Evolutionary conservation across 1,140 invertebrate species (phyloP).

Genomic region (Drosophila sp.): DNA sequence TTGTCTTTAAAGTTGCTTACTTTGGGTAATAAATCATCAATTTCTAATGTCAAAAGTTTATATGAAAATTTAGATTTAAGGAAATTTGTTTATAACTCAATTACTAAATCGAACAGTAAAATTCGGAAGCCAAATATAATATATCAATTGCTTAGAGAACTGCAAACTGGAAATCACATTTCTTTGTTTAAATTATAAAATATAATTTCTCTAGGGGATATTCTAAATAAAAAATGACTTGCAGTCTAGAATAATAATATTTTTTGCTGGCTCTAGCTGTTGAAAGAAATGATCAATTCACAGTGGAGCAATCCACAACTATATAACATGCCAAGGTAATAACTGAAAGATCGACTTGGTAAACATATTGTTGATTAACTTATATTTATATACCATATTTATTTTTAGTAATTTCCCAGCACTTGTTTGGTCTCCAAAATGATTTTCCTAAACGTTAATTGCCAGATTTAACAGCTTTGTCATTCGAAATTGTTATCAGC

Average conservation of each 20-base stretch:
- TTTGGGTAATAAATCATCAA: no score
- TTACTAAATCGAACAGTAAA: no score
- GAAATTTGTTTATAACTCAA: no score
- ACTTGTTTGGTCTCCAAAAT: background rate
- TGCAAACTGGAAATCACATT: background rate
- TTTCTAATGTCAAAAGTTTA: no score
- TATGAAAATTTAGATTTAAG: no score
- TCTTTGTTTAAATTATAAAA: background rate
- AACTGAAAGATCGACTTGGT: background rate
- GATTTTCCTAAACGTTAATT: conserved; percentile 1
- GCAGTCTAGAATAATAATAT: background rate
- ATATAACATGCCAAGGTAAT: background rate
- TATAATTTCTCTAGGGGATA: background rate
- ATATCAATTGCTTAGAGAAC: no score
- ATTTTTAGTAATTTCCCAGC: conserved; percentile 8
- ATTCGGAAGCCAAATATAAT: background rate
- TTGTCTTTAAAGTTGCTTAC: no score
- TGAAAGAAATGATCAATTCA: conserved; percentile 6
- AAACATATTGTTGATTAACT: conserved; percentile 8
- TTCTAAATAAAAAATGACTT: background rate
- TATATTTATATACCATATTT: background rate
- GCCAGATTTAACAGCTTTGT: conserved; percentile 34
- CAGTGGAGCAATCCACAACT: background rate
- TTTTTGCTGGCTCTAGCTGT: background rate
- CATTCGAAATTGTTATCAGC: conserved; percentile 31